Conservation (phyloP, 2,888 invertebrate genomes). For the Caenorhabditis sp. region DNA sequence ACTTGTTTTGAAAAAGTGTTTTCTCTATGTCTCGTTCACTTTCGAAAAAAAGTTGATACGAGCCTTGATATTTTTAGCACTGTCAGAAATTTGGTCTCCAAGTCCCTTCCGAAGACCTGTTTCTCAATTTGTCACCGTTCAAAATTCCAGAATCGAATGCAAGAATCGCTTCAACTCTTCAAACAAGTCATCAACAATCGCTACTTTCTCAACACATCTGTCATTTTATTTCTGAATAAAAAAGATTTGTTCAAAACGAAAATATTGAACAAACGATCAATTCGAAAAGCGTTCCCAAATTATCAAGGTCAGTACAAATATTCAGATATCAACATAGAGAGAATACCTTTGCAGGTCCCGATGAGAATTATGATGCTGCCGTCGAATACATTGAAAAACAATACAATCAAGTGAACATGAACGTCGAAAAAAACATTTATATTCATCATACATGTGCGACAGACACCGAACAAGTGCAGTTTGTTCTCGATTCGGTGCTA, state of each 20-base stretch:
- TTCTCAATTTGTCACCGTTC: no score
- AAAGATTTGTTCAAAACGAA: conserved; percentile 64
- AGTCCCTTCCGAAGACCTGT: not conserved
- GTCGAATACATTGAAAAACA: conserved; percentile 58
- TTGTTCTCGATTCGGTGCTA: conserved; percentile 67
- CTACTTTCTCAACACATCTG: conserved; percentile 83
- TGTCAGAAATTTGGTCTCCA: no score
- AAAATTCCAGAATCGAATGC: conserved; percentile 97
- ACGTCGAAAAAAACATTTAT: conserved; percentile 65
- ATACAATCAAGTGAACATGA: conserved; percentile 58
- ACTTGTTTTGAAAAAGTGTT: no score
- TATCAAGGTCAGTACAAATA: conserved; percentile 58
- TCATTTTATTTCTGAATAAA: conserved; percentile 87
- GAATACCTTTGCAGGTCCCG: conserved; percentile 39
- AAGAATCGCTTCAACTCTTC: conserved; percentile 97
- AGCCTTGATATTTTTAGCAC: no score
- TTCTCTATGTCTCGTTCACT: no score
- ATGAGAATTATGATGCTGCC: conserved; percentile 52
- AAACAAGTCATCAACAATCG: conserved; percentile 99
- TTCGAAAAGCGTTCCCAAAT: conserved; percentile 57
- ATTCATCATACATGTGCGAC: conserved; percentile 66
- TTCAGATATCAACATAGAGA: no score
- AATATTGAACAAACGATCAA: conserved; percentile 48
- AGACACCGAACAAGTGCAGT: conserved; percentile 67
- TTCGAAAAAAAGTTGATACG: no score